Evolutionary conservation across 2,888 invertebrate species (phyloP).

Genomic region (Dorcus hopei): DNA sequence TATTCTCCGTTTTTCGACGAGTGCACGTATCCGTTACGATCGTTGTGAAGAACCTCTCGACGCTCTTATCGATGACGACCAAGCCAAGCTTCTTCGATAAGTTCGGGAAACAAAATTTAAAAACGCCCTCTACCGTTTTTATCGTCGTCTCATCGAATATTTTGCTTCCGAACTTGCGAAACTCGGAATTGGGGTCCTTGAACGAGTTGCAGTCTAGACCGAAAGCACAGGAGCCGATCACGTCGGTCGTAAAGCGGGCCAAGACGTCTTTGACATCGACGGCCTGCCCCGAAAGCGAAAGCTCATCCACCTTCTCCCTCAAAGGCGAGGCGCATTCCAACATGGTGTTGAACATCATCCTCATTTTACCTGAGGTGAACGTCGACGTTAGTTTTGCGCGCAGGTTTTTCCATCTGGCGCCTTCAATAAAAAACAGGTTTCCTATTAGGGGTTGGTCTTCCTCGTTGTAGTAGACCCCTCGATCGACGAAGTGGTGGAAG

Average conservation of each 20-base stretch:
- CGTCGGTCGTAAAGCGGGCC: conserved; percentile 44
- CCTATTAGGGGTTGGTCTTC: conserved; percentile 44
- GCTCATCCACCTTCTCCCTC: conserved; percentile 25
- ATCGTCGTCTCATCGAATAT: conserved; percentile 29
- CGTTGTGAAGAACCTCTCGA: conserved; percentile 30
- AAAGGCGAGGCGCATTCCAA: conserved; percentile 39
- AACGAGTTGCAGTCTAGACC: conserved; percentile 41
- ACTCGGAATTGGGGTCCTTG: conserved; percentile 34
- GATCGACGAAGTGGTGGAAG: conserved; percentile 48
- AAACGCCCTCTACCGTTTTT: conserved; percentile 17
- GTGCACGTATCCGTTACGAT: conserved; percentile 30
- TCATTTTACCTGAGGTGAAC: conserved; percentile 53
- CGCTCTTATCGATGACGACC: conserved; percentile 22
- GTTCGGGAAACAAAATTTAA: conserved; percentile 16
- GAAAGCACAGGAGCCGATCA: conserved; percentile 45
- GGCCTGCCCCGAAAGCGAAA: conserved; percentile 1
- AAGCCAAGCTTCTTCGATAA: conserved; percentile 20
- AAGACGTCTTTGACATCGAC: conserved; percentile 30
- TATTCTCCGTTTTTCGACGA: conserved; percentile 25
- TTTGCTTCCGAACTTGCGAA: conserved; percentile 35
- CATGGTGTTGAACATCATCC: conserved; percentile 49
- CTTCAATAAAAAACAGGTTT: conserved; percentile 44
- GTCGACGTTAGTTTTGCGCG: conserved; percentile 52
- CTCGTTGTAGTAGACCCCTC: conserved; percentile 45
- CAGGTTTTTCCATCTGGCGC: conserved; percentile 51